phyloP scores from a whole-genome alignment of 2,888 invertebrate genomes.

The Drosophila anceps region DNA sequence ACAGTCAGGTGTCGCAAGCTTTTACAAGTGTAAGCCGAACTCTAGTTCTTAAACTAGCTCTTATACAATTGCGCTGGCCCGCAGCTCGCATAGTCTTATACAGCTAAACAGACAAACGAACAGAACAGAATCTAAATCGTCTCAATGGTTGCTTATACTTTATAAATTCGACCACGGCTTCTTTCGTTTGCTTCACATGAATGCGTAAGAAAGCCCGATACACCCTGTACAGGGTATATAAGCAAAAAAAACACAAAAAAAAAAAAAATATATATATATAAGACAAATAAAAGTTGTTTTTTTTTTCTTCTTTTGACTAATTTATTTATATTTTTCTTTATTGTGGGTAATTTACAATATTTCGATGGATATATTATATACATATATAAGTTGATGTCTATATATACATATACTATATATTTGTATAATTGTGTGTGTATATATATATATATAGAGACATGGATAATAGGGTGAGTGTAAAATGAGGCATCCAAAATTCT shows the following conservation, averaged over 20 bases:
- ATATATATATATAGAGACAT: constrained; percentile 3
- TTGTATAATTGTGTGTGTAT: not conserved
- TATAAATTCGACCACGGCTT: not conserved
- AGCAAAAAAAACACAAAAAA: too few species aligned
- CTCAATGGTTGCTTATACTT: too few species aligned
- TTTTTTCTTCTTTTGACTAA: not conserved
- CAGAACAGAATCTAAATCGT: not conserved
- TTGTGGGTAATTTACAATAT: constrained; percentile 35
- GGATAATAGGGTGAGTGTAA: not conserved
- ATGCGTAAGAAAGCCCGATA: not conserved
- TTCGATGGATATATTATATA: constrained; percentile 27
- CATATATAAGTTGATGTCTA: constrained; percentile 6
- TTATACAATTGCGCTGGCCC: not conserved
- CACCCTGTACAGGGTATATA: not conserved
- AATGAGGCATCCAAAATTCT: constrained; percentile 13
- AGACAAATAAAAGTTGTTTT: not conserved
- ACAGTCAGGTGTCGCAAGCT: not conserved
- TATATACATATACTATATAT: constrained; percentile 7
- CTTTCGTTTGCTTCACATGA: not conserved
- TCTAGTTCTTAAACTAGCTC: not conserved
- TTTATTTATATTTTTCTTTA: constrained; percentile 18
- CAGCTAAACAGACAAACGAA: not conserved
- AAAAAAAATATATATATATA: too few species aligned
- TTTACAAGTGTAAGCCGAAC: not conserved
- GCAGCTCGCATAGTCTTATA: not conserved